Conservation (phyloP, 2,113 vertebrate genomes). For the Desmodus rotundus region DNA sequence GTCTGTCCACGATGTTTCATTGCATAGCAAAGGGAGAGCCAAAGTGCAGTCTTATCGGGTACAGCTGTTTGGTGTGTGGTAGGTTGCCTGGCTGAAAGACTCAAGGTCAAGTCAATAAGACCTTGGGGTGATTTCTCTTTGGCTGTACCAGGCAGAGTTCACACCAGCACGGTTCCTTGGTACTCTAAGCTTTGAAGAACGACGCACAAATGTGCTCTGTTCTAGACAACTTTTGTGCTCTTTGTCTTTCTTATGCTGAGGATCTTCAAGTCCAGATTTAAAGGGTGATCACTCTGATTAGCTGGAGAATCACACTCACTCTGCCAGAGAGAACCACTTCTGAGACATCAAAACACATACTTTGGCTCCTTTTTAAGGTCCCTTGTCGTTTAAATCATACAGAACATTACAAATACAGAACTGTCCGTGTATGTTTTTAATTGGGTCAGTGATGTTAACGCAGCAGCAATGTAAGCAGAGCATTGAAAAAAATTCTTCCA, state of each 20-base stretch:
- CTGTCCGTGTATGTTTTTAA: conserved; percentile 60
- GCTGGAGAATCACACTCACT: neutral
- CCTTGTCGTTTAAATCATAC: conserved; percentile 42
- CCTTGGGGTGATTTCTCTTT: neutral
- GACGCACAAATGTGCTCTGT: neutral
- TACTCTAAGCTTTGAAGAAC: neutral
- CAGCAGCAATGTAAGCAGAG: conserved; percentile 60
- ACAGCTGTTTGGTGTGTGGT: neutral
- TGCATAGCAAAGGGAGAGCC: neutral
- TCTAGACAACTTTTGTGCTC: neutral
- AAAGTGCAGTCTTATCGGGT: neutral
- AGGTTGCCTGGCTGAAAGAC: neutral
- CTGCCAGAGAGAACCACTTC: conserved; percentile 8
- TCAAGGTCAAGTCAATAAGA: neutral
- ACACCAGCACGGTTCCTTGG: neutral
- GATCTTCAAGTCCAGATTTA: neutral
- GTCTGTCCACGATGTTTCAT: neutral
- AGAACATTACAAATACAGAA: conserved; percentile 27
- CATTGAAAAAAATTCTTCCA: conserved; percentile 58
- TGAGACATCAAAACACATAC: conserved; percentile 11
- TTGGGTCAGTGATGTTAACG: conserved; percentile 61
- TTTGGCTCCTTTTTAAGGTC: neutral
- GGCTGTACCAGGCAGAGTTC: neutral
- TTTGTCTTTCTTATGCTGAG: neutral
- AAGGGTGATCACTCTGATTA: neutral